A percentile compares a stretch with the other conserved stretches of the same genome.
phyloP scores from a whole-genome alignment of 2,888 invertebrate genomes.

The Doris montereyensis region DNA sequence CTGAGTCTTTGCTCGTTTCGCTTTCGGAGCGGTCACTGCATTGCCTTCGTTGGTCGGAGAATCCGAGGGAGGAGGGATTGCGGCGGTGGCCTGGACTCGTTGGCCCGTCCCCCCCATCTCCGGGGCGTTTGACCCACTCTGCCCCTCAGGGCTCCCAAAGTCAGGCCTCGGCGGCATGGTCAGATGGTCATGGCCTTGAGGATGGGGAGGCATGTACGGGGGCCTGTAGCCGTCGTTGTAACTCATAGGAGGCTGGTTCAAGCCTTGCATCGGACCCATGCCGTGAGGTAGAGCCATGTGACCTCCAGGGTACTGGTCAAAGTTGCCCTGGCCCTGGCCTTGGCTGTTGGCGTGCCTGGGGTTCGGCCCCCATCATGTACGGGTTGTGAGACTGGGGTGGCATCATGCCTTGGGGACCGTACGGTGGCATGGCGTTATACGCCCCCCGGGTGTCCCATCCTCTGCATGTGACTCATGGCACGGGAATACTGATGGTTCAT shows the following conservation, averaged over 20 bases:
- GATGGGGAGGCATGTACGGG: background rate
- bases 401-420: background rate
- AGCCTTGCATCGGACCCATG: conserved; percentile 7
- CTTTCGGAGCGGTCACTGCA: conserved; percentile 31
- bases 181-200: background rate
- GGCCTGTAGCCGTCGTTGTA: background rate
- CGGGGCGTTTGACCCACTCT: conserved; percentile 26
- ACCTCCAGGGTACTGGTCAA: no score
- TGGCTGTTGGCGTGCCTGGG: background rate
- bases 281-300: background rate
- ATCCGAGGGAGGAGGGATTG: conserved; percentile 36
- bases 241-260: background rate
- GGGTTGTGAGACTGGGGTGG: background rate
- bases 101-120: conserved; percentile 23
- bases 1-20: conserved; percentile 31
- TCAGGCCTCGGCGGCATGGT: background rate
- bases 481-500: background rate
- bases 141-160: no score
- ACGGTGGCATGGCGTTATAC: conserved; percentile 20
- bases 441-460: conserved; percentile 26
- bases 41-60: background rate
- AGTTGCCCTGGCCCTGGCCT: background rate
- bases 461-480: conserved; percentile 10
- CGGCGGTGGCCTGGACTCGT: conserved; percentile 31
- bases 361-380: background rate